Conservation (phyloP, 2,888 invertebrate species). For the Hirtodrosophila confusa region DNA sequence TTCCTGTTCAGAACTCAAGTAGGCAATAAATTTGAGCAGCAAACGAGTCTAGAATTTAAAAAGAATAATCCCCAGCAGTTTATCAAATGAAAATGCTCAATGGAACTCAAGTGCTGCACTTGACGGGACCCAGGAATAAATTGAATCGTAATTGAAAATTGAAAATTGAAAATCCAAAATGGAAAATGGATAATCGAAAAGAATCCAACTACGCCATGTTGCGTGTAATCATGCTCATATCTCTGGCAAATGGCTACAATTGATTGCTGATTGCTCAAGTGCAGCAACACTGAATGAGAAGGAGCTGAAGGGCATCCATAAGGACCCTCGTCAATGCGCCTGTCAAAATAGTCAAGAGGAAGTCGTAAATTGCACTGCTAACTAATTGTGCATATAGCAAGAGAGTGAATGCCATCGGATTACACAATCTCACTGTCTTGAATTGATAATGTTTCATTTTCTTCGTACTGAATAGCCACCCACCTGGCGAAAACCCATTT, state of each 20-base stretch:
- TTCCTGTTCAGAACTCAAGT: conserved; percentile 57
- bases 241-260: conserved; percentile 49
- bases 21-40: conserved; percentile 60
- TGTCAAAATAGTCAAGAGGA: conserved; percentile 72
- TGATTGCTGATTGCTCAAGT: conserved; percentile 57
- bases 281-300: conserved; percentile 13
- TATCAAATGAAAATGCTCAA: conserved; percentile 56
- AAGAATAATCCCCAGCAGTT: conserved; percentile 37
- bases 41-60: conserved; percentile 64
- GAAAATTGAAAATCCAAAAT: conserved; percentile 48
- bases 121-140: conserved; percentile 36
- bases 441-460: too few species aligned
- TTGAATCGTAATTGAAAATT: conserved; percentile 32
- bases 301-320: conserved; percentile 3
- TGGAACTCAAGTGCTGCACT: conserved; percentile 61
- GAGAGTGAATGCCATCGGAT: conserved; percentile 5
- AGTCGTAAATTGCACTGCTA: conserved; percentile 63
- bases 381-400: conserved; percentile 16
- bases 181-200: conserved; percentile 49
- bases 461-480: too few species aligned
- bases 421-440: neutral
- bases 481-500: too few species aligned
- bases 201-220: conserved; percentile 49
- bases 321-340: conserved; percentile 59
- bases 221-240: conserved; percentile 30